Evolutionary conservation across 2,113 vertebrate species (phyloP), one percentile per base, ranked within the genome.

Genomic region (Oreocharis arfaki): DNA sequence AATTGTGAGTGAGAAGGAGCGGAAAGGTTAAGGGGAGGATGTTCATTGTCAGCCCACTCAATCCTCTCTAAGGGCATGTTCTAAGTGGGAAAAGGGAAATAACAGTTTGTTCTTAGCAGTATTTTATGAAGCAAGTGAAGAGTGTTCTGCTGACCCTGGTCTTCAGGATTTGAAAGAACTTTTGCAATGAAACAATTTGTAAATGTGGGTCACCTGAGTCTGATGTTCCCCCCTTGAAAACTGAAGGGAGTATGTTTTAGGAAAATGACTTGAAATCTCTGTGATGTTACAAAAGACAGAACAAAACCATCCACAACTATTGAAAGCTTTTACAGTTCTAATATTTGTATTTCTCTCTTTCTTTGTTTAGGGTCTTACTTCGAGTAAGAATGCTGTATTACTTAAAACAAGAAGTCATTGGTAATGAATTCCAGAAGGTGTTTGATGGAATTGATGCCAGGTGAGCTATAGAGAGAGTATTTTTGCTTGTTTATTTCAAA

Each of bases 351-450:
- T 87, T 74, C 50, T 80, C 53, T 27, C 71, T 39, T 81, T 73
- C 49, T 87, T 49, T 79, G 32, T 93, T 87, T 84, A 99, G 99
- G 94, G 99, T 99, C 95, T 98, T 99, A 97, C 98, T 99, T 96
- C 98, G 99, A 96, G 99, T 99, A 92, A 98, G 99, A 98, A 99
- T 99, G 99, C 98, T 99, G 16, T 99, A 99, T 98, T 99, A 99
- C 97, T 98, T 99, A 97, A 99, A 99, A 97, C 99, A 99, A 98
- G 99, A 99, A 98, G 98, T 99, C 90, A 99, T 99, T 96, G 99
- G 99, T 96, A 98, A 90, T 97, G 98, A 99, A 93, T 98, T 98
- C 97, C 98, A 99, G 94, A 99, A 98, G 91, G 99, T 99, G 83
- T 98, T 99, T 95, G 98, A 99, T 74, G 99, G 99, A 85, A 98